A percentile compares a stretch with the other conserved stretches of the same genome.
Conservation (phyloP, 2,888 invertebrate genomes). For the Sicus ferrugineus region DNA sequence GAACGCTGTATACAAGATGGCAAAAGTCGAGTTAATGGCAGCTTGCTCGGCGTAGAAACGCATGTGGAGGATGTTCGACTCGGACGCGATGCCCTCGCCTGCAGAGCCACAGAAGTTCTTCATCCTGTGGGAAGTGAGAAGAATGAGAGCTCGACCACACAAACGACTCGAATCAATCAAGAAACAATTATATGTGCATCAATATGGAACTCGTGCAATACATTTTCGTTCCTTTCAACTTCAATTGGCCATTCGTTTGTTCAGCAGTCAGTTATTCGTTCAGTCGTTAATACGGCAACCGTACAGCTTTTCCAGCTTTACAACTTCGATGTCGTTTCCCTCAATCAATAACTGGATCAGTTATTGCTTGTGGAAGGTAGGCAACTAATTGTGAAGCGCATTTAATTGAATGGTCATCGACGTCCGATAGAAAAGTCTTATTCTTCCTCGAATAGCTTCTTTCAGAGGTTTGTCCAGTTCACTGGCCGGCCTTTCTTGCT, state of each 20-base stretch:
- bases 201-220: constrained; percentile 11
- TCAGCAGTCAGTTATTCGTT: background rate
- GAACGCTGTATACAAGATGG: constrained; percentile 78
- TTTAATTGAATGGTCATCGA: background rate
- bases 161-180: constrained; percentile 7
- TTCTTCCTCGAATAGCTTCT: background rate
- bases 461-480: background rate
- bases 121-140: constrained; percentile 60
- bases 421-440: background rate
- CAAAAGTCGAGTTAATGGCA: constrained; percentile 72
- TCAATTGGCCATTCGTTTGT: background rate
- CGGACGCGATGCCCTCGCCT: constrained; percentile 77
- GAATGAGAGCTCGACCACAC: background rate
- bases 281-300: background rate
- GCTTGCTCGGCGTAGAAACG: constrained; percentile 75
- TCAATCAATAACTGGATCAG: constrained; percentile 24
- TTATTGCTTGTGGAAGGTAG: constrained; percentile 4
- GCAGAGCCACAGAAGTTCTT: constrained; percentile 87
- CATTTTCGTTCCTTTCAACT: background rate
- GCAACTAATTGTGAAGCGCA: background rate
- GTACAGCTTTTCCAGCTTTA: constrained; percentile 2
- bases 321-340: constrained; percentile 9
- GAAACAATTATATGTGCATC: constrained; percentile 26
- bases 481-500: too few species aligned
- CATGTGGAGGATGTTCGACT: constrained; percentile 75